A percentile compares a stretch with the other conserved stretches of the same genome.
Conservation (phyloP, 2,113 vertebrate genomes). For the Chrysemys picta region DNA sequence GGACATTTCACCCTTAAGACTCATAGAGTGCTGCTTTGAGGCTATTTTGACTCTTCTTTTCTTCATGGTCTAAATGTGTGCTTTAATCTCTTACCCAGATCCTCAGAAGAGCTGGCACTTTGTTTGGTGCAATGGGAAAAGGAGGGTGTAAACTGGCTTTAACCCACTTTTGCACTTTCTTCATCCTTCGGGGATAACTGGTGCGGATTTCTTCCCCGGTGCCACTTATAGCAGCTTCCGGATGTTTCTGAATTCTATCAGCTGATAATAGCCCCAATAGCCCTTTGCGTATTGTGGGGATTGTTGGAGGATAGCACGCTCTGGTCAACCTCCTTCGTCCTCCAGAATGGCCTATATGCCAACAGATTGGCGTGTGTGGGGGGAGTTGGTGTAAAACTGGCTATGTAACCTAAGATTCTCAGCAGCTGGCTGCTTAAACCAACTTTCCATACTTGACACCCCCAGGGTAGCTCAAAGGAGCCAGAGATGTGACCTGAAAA, state of each 20-base stretch:
- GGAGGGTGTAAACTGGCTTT: not conserved
- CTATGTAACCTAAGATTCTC: not conserved
- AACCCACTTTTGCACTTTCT: not conserved
- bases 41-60: not conserved
- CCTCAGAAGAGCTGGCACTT: not conserved
- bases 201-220: not conserved
- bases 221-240: not conserved
- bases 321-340: not conserved
- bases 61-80: not conserved
- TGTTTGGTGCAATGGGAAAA: not conserved
- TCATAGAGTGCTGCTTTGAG: not conserved
- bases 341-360: not conserved
- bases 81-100: not conserved
- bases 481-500: not conserved
- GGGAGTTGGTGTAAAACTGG: not conserved
- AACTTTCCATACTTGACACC: not conserved
- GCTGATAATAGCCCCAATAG: not conserved
- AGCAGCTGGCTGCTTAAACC: not conserved
- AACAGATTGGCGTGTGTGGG: not conserved
- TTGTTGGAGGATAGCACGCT: not conserved
- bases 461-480: not conserved
- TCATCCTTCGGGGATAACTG: not conserved
- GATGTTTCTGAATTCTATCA: not conserved
- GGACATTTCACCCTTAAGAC: not conserved
- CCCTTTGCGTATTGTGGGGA: not conserved